phyloP scores from a whole-genome alignment of 2,797 vertebrate species.

The Caiman crocodilus region DNA sequence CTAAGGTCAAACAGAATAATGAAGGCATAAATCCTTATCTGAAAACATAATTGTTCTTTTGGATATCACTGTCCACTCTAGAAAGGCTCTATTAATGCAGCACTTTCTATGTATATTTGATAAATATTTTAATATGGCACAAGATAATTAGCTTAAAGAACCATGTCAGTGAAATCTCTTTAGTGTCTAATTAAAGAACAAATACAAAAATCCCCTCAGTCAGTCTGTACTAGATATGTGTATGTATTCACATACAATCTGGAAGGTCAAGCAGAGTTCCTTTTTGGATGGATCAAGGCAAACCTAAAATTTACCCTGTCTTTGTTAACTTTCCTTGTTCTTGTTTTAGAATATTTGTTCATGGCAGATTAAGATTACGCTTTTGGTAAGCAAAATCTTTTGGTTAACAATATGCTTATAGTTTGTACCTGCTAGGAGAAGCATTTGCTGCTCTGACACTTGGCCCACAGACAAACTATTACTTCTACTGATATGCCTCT shows the following conservation, averaged over 20 bases:
- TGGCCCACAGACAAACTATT: neutral
- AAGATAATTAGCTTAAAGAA: neutral
- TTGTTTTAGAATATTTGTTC: neutral
- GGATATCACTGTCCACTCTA: neutral
- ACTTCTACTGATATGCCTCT: neutral
- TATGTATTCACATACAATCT: neutral
- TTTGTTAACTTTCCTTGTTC: neutral
- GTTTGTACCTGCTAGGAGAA: neutral
- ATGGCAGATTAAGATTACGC: neutral
- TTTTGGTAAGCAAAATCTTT: neutral
- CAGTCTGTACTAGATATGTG: neutral
- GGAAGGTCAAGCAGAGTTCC: neutral
- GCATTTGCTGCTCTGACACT: neutral
- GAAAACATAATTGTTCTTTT: neutral
- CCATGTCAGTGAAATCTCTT: neutral
- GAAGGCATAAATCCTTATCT: conserved; percentile 9
- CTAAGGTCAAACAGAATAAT: conserved; percentile 21
- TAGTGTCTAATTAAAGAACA: neutral
- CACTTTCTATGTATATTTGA: neutral
- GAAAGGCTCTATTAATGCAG: neutral
- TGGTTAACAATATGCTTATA: neutral
- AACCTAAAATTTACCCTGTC: neutral
- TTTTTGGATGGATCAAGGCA: neutral
- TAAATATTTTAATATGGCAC: neutral
- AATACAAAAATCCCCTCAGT: neutral